Conservation (phyloP, 2,113 vertebrate genomes). For the Megaceryle maxima region DNA sequence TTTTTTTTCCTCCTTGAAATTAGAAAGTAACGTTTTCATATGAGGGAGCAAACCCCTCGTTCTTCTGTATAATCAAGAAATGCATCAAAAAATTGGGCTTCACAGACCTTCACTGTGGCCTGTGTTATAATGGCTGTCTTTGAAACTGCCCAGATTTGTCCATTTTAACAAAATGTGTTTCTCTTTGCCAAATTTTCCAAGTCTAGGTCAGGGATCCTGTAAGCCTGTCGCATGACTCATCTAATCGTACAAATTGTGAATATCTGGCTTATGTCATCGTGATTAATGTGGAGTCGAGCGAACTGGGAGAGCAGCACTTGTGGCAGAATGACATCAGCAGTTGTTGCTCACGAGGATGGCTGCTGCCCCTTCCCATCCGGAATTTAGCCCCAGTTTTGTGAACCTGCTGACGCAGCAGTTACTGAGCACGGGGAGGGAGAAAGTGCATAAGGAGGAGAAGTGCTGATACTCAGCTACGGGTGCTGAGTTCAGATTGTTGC, state of each 20-base stretch:
- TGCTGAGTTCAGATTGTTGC: background rate
- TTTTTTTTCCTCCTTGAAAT: no score
- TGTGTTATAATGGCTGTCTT: background rate
- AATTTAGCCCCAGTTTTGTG: background rate
- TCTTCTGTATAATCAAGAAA: background rate
- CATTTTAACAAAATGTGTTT: background rate
- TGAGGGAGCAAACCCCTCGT: background rate
- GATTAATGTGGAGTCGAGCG: background rate
- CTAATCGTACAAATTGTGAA: background rate
- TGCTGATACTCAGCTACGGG: background rate
- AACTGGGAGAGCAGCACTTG: background rate
- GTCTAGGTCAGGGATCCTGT: background rate
- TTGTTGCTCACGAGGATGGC: background rate
- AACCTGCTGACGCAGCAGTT: background rate
- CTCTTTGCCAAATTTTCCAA: background rate
- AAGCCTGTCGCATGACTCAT: background rate
- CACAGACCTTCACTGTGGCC: background rate
- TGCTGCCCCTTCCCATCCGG: background rate
- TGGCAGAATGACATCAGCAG: background rate
- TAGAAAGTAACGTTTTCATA: background rate
- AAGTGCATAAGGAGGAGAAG: background rate
- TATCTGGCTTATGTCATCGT: background rate
- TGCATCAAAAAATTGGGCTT: background rate
- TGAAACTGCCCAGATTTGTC: background rate
- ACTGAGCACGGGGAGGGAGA: background rate